A percentile compares a stretch with the other conserved stretches of the same genome.
These are phyloP conservation scores for Dryomyza anilis DNA, from an alignment of 2,888 invertebrate genomes.

Conservation along the genomic window DNA sequence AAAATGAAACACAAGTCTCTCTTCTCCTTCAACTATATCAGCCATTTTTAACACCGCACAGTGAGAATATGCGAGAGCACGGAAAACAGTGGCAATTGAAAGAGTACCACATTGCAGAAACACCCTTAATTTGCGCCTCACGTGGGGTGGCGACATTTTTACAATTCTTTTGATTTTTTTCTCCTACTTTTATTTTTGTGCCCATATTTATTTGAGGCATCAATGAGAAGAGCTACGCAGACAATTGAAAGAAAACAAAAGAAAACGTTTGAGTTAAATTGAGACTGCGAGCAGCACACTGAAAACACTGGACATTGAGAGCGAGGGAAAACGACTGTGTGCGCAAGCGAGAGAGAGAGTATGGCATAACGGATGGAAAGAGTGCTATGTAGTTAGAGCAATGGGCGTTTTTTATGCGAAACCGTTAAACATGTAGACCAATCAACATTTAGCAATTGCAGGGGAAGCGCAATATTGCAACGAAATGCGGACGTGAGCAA, in stretches of 20 bases:
- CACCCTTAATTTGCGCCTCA: no score
- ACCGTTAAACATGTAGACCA: no score
- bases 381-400: no score
- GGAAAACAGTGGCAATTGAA: neutral
- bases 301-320: neutral
- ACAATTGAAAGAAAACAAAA: conserved; percentile 17
- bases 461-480: neutral
- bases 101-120: no score
- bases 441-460: neutral
- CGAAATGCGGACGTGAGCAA: no score
- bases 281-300: neutral
- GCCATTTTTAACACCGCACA: no score
- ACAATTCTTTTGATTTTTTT: no score
- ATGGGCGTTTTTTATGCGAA: no score
- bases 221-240: conserved; percentile 7
- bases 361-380: neutral
- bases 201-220: conserved; percentile 7
- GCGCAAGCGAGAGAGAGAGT: neutral
- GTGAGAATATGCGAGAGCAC: neutral
- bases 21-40: no score
- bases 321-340: neutral
- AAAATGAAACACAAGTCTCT: no score
- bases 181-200: no score
- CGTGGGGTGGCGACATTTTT: no score
- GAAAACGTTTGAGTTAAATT: neutral